Evolutionary conservation across 2,888 invertebrate genomes (phyloP).

Genomic region (Drosophila niveifrons): DNA sequence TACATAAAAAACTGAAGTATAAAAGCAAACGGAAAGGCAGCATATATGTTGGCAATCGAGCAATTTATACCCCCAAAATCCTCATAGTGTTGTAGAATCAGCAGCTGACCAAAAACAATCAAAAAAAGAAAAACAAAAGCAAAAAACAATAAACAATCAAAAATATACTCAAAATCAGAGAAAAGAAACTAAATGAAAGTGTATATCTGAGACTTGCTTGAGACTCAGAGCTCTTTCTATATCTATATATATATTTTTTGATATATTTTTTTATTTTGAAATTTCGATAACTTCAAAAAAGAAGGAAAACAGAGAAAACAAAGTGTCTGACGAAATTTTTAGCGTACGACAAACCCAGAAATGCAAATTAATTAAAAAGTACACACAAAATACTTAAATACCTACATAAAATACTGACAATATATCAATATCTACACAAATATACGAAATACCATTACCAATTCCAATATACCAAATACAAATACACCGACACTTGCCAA

Average conservation of each 20-base stretch:
- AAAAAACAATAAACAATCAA: background rate
- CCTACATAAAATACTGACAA: background rate
- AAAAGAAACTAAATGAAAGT: conserved; percentile 9
- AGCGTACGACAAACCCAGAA: conserved; percentile 48
- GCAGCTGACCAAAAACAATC: conserved; percentile 47
- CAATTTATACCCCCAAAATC: conserved; percentile 72
- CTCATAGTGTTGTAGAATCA: conserved; percentile 60
- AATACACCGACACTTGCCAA: background rate
- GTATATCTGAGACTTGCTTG: conserved; percentile 28
- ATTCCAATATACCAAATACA: conserved; percentile 12
- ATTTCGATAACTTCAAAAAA: conserved; percentile 72
- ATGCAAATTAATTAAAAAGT: conserved; percentile 43
- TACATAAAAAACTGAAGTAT: conserved; percentile 36
- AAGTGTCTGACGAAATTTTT: conserved; percentile 47
- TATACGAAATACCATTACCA: conserved; percentile 6
- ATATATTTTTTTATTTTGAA: conserved; percentile 66
- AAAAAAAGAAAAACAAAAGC: conserved; percentile 1
- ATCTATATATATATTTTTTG: conserved; percentile 48
- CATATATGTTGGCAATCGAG: conserved; percentile 86
- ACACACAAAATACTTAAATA: background rate
- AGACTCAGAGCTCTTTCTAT: conserved; percentile 42
- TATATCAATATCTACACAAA: conserved; percentile 1
- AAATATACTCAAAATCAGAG: conserved; percentile 1
- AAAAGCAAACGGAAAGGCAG: conserved; percentile 85
- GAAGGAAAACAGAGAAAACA: conserved; percentile 31